A percentile compares a stretch with the other conserved stretches of the same genome.
phyloP scores from a whole-genome alignment of 2,888 invertebrate genomes.

The Gonocerus acuteangulatus region DNA sequence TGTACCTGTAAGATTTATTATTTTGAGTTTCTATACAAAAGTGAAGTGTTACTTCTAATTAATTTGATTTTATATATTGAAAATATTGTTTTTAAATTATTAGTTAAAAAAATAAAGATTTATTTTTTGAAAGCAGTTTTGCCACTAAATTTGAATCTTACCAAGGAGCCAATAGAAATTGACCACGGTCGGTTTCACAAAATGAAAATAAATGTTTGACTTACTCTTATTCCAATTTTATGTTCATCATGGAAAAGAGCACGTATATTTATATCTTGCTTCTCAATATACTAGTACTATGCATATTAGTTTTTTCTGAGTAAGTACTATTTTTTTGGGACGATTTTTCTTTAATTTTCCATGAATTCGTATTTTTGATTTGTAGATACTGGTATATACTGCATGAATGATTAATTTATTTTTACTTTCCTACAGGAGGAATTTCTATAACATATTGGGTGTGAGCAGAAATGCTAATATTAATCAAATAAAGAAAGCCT shows the following conservation, averaged over 20 bases:
- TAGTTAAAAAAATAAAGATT: too few relatives aligned
- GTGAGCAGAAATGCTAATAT: conserved; percentile 75
- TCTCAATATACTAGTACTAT: conserved; percentile 3
- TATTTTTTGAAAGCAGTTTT: not conserved
- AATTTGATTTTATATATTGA: too few relatives aligned
- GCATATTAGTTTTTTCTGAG: conserved; percentile 9
- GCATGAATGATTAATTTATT: not conserved
- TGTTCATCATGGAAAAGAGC: conserved; percentile 1
- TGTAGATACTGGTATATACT: too few relatives aligned
- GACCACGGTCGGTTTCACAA: conserved; percentile 17
- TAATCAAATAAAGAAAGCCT: conserved; percentile 96
- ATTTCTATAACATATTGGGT: conserved; percentile 89
- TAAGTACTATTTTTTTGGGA: not conserved
- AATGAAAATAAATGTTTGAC: conserved; percentile 16
- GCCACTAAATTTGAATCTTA: not conserved
- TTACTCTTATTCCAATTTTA: not conserved
- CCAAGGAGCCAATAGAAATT: conserved; percentile 15
- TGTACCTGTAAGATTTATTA: too few relatives aligned
- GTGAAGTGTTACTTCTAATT: too few relatives aligned
- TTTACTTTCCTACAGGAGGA: conserved; percentile 47
- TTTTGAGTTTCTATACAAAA: too few relatives aligned
- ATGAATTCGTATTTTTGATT: too few relatives aligned
- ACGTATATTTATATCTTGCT: not conserved
- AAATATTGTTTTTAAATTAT: too few relatives aligned
- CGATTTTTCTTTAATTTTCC: conserved; percentile 6